Evolutionary conservation across 2,797 vertebrate species (phyloP).

Genomic region (Bradypodion ventrale): DNA sequence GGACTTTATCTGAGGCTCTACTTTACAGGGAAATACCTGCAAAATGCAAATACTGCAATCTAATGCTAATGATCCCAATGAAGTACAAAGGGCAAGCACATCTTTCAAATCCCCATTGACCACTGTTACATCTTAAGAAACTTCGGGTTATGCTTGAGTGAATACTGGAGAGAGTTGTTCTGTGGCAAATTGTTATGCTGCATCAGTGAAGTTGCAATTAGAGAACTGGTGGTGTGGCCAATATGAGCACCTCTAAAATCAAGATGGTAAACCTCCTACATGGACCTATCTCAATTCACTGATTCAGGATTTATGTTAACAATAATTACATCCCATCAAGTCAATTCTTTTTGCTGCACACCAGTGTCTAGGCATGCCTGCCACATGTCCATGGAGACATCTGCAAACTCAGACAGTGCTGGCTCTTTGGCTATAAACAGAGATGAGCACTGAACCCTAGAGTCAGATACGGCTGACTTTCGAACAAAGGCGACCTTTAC

Average conservation of each 20-base stretch:
- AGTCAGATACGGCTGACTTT: no score
- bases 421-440: no score
- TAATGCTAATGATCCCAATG: not conserved
- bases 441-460: no score
- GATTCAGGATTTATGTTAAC: not conserved
- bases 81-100: not conserved
- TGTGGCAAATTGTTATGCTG: not conserved
- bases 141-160: not conserved
- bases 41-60: not conserved
- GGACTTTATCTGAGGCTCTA: not conserved
- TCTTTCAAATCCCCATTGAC: not conserved
- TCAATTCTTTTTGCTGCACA: no score
- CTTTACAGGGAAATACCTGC: not conserved
- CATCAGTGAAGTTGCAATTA: not conserved
- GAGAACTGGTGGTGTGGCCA: not conserved
- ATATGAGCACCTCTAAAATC: not conserved
- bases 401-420: no score
- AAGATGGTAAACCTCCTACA: not conserved
- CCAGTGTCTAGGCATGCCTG: no score
- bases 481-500: no score
- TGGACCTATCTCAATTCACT: not conserved
- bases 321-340: no score
- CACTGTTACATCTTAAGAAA: not conserved
- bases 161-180: not conserved
- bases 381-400: no score